These are phyloP conservation scores for Aromia moschata DNA, from an alignment of 2,888 invertebrate species.

Conservation along the genomic window DNA sequence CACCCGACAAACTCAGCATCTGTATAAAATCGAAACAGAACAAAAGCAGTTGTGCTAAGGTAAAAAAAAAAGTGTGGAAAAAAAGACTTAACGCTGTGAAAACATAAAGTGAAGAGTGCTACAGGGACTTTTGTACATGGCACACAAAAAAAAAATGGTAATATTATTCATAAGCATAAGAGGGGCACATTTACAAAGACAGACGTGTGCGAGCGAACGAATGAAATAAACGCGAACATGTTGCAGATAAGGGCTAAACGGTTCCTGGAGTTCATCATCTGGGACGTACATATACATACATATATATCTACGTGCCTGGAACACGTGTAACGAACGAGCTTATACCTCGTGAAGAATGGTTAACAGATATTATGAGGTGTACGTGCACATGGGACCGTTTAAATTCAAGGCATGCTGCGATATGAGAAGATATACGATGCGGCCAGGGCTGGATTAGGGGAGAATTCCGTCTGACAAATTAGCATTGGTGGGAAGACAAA, in stretches of 20 bases:
- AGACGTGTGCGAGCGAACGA: not conserved
- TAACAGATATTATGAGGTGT: not conserved
- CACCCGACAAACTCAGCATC: too few relatives aligned
- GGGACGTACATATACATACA: too few relatives aligned
- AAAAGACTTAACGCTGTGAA: conserved; percentile 63
- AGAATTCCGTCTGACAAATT: too few relatives aligned
- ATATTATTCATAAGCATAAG: not conserved
- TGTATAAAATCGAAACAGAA: too few relatives aligned
- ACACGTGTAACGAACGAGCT: not conserved
- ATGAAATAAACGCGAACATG: not conserved
- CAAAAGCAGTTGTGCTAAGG: too few relatives aligned
- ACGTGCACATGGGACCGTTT: not conserved
- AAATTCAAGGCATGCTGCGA: conserved; percentile 5
- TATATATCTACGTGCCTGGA: not conserved
- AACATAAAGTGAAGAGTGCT: not conserved
- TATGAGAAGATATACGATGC: conserved; percentile 4
- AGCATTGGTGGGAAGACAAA: too few relatives aligned
- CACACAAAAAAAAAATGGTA: not conserved
- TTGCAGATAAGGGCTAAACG: not conserved
- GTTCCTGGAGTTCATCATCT: not conserved
- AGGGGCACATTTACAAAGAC: not conserved
- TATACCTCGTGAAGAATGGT: conserved; percentile 6
- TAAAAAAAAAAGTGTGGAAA: conserved; percentile 58
- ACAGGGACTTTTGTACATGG: not conserved
- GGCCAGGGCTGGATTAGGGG: conserved; percentile 1